A percentile compares a stretch with the other conserved stretches of the same genome.
Conservation (phyloP, 2,888 invertebrate species). For the Acleris emargana region DNA sequence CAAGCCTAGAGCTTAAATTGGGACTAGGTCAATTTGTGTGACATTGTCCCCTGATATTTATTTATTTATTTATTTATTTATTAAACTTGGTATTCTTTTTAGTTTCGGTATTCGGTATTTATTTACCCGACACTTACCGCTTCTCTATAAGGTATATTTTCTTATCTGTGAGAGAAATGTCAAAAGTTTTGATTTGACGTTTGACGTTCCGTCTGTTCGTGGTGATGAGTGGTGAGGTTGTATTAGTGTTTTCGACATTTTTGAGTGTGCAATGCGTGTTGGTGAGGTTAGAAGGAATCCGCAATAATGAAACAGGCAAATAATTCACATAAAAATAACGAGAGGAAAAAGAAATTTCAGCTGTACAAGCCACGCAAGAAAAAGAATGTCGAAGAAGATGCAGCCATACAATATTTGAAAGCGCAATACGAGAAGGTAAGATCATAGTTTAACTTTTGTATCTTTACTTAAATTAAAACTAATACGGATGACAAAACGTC, state of each 20-base stretch:
- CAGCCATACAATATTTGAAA: slow-evolving; percentile 78
- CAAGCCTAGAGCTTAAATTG: too few relatives aligned
- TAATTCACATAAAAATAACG: slow-evolving; percentile 47
- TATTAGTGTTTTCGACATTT: too few relatives aligned
- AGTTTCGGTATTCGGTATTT: slow-evolving; percentile 11
- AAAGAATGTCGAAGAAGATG: slow-evolving; percentile 73
- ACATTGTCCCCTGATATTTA: too few relatives aligned
- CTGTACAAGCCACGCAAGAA: slow-evolving; percentile 76
- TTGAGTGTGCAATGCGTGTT: slow-evolving; percentile 19
- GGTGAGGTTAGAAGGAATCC: slow-evolving; percentile 37
- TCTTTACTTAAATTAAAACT: not conserved
- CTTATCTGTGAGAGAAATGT: slow-evolving; percentile 10
- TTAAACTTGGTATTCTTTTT: not conserved
- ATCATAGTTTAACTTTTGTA: not conserved
- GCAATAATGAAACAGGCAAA: slow-evolving; percentile 60
- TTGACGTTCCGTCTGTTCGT: too few relatives aligned
- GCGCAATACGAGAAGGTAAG: slow-evolving; percentile 76
- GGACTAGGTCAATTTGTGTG: too few relatives aligned
- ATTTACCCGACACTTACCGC: not conserved
- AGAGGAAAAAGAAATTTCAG: slow-evolving; percentile 63
- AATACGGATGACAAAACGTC: too few relatives aligned
- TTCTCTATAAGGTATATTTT: slow-evolving; percentile 4
- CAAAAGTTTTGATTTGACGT: not conserved
- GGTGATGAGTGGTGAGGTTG: too few relatives aligned
- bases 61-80: too few relatives aligned